phyloP scores from a whole-genome alignment of 2,888 invertebrate species.

The Caenorhabditis doughertyi region DNA sequence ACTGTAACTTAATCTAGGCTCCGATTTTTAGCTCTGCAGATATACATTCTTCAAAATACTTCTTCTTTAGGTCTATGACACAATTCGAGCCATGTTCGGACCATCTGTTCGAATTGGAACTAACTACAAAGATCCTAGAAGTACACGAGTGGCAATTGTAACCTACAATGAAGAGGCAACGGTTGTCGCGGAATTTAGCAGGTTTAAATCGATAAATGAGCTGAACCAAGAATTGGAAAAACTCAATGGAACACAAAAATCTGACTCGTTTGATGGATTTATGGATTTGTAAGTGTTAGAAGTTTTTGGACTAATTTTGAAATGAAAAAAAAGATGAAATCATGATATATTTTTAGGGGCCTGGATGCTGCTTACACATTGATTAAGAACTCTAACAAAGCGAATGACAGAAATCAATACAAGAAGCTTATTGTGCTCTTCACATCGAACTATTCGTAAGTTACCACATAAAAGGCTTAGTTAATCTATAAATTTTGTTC shows the following conservation, averaged over 20 bases:
- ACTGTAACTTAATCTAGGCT: no score
- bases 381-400: constrained; percentile 13
- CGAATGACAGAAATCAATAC: constrained; percentile 1
- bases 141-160: constrained; percentile 27
- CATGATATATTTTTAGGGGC: no score
- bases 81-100: constrained; percentile 31
- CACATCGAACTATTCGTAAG: constrained; percentile 33
- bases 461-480: not conserved
- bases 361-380: constrained; percentile 5
- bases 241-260: constrained; percentile 7
- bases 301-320: not conserved
- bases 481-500: not conserved
- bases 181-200: constrained; percentile 26
- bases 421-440: constrained; percentile 26
- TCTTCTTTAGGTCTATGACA: constrained; percentile 11
- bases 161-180: constrained; percentile 33
- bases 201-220: constrained; percentile 12
- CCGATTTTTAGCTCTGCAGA: no score
- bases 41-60: no score
- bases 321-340: no score
- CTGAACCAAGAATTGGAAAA: constrained; percentile 22
- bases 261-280: constrained; percentile 10
- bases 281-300: constrained; percentile 7
- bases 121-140: constrained; percentile 7
- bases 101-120: constrained; percentile 21